Conservation (phyloP, 2,888 invertebrate genomes). For the Helicoverpa assulta region DNA sequence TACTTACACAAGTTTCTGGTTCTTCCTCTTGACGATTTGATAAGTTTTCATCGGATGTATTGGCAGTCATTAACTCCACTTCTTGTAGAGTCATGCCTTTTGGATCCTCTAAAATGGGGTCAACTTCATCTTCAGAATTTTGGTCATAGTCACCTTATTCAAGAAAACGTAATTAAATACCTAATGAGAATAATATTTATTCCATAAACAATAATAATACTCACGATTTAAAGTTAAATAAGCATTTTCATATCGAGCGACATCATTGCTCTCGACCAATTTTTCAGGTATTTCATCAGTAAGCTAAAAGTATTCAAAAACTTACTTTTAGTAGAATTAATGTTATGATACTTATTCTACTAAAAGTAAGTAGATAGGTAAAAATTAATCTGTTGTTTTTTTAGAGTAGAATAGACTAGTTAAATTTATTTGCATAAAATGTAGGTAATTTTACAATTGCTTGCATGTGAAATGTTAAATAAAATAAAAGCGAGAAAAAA, state of each 20-base stretch:
- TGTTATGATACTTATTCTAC: neutral
- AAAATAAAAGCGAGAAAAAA: neutral
- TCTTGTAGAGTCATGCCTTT: constrained; percentile 81
- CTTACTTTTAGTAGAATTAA: no score
- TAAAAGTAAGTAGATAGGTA: neutral
- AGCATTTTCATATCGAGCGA: constrained; percentile 73
- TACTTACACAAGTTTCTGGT: constrained; percentile 46
- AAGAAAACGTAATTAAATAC: neutral
- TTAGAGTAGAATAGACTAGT: no score
- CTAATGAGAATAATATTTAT: neutral
- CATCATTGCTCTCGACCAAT: constrained; percentile 60
- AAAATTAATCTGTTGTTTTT: no score
- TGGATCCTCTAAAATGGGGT: constrained; percentile 78
- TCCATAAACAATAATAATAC: constrained; percentile 50
- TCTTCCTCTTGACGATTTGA: constrained; percentile 42
- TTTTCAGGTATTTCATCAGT: constrained; percentile 43
- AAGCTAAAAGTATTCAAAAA: constrained; percentile 30
- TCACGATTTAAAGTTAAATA: constrained; percentile 82
- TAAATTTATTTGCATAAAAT: no score
- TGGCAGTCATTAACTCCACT: constrained; percentile 76
- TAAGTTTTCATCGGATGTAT: constrained; percentile 70
- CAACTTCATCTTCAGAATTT: constrained; percentile 80
- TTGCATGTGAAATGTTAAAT: neutral
- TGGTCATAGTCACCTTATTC: constrained; percentile 83
- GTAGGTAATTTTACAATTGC: no score